Evolutionary conservation across 2,888 invertebrate species (phyloP).

Genomic region (Volucella bombylans): DNA sequence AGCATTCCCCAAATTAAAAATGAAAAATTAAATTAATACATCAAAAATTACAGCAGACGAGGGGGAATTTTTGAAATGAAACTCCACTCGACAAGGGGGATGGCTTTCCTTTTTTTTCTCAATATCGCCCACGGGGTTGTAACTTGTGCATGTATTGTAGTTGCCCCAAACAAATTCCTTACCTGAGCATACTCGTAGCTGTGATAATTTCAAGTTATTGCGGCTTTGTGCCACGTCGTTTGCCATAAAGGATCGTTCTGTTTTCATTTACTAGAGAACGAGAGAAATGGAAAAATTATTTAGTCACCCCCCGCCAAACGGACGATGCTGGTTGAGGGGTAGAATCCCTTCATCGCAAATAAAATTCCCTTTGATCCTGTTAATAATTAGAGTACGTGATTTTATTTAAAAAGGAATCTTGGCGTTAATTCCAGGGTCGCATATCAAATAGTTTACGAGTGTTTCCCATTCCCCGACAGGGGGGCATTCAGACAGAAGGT

Average conservation of each 20-base stretch:
- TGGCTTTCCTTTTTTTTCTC: conserved; percentile 15
- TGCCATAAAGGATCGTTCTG: conserved; percentile 35
- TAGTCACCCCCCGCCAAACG: conserved; percentile 1
- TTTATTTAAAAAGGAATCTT: conserved; percentile 67
- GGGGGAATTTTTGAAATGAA: neutral
- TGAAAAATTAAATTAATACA: conserved; percentile 67
- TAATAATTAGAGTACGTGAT: conserved; percentile 73
- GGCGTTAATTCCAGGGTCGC: conserved; percentile 61
- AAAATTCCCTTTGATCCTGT: conserved; percentile 71
- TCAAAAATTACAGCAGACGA: conserved; percentile 53
- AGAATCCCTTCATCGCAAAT: conserved; percentile 8
- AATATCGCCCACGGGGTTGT: conserved; percentile 15
- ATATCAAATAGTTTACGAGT: conserved; percentile 64
- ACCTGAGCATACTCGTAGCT: conserved; percentile 54
- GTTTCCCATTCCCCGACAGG: conserved; percentile 20
- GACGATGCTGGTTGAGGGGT: conserved; percentile 2
- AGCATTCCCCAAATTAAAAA: conserved; percentile 57
- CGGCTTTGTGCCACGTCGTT: conserved; percentile 48
- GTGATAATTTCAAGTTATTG: conserved; percentile 71
- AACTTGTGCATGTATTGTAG: conserved; percentile 9
- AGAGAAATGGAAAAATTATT: conserved; percentile 4
- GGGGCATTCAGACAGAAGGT: neutral
- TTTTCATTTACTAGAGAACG: conserved; percentile 29
- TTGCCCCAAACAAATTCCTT: conserved; percentile 40
- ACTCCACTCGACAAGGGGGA: conserved; percentile 13